A percentile compares a stretch with the other conserved stretches of the same genome.
phyloP scores from a whole-genome alignment of 2,888 invertebrate genomes.

The Salpingus planirostris region DNA sequence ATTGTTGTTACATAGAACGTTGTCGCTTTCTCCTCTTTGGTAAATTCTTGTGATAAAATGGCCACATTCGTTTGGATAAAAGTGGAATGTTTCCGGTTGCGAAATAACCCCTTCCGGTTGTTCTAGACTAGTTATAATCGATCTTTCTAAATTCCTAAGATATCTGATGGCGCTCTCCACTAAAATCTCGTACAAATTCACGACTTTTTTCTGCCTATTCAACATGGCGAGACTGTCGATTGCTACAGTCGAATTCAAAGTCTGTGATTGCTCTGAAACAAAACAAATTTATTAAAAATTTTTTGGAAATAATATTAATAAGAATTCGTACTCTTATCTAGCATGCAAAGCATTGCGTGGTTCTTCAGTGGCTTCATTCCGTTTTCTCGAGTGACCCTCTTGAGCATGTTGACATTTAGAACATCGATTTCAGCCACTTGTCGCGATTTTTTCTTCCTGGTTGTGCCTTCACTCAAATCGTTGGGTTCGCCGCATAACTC shows the following conservation, averaged over 20 bases:
- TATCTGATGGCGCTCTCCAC: conserved; percentile 68
- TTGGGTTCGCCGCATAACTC: conserved; percentile 37
- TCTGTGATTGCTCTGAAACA: conserved; percentile 33
- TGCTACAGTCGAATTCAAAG: conserved; percentile 33
- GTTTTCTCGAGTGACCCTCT: conserved; percentile 52
- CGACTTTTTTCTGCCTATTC: conserved; percentile 53
- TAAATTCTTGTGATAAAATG: conserved; percentile 71
- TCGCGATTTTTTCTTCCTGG: conserved; percentile 29
- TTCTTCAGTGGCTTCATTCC: conserved; percentile 36
- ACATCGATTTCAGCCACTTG: conserved; percentile 39
- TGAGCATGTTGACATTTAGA: conserved; percentile 51
- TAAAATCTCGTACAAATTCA: conserved; percentile 61
- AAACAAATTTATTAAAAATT: conserved; percentile 4
- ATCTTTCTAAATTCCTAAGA: conserved; percentile 55
- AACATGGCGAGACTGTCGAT: conserved; percentile 67
- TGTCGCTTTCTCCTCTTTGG: conserved; percentile 56
- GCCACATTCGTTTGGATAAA: conserved; percentile 59
- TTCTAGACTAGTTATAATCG: conserved; percentile 49
- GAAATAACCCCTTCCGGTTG: conserved; percentile 25
- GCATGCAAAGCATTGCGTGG: conserved; percentile 50
- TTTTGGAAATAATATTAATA: conserved; percentile 3
- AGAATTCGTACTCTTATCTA: conserved; percentile 59
- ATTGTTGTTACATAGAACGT: conserved; percentile 51
- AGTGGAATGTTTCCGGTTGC: conserved; percentile 64
- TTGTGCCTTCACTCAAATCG: conserved; percentile 23